These are phyloP conservation scores for Indri indri DNA, from an alignment of 2,113 vertebrate species.

Conservation along the genomic window DNA sequence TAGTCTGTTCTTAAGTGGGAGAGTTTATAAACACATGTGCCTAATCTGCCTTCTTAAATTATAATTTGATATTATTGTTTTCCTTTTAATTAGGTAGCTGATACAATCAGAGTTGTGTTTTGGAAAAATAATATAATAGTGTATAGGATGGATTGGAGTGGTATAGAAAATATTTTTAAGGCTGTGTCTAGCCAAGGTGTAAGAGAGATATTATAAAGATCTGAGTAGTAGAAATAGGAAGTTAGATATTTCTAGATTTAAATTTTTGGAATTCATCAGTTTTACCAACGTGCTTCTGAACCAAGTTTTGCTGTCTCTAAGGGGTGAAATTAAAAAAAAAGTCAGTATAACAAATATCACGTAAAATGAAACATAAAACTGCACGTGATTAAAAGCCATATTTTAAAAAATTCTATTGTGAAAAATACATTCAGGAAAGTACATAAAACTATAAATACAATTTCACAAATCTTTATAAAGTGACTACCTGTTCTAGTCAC, in stretches of 20 bases:
- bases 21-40: not conserved
- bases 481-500: not conserved
- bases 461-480: not conserved
- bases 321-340: not conserved
- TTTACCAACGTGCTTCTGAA: not conserved
- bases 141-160: not conserved
- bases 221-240: not conserved
- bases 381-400: not conserved
- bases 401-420: not conserved
- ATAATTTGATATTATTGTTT: not conserved
- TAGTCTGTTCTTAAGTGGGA: not conserved
- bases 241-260: not conserved
- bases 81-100: not conserved
- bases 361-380: not conserved
- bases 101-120: not conserved
- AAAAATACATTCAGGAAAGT: not conserved
- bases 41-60: not conserved
- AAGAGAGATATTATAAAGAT: not conserved
- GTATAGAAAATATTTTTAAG: not conserved
- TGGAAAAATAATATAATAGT: not conserved
- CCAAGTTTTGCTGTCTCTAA: not conserved
- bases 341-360: not conserved
- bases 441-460: not conserved
- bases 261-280: not conserved
- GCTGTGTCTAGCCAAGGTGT: not conserved